Evolutionary conservation across 2,797 vertebrate genomes (phyloP).

Genomic region (Champsocephalus gunnari): DNA sequence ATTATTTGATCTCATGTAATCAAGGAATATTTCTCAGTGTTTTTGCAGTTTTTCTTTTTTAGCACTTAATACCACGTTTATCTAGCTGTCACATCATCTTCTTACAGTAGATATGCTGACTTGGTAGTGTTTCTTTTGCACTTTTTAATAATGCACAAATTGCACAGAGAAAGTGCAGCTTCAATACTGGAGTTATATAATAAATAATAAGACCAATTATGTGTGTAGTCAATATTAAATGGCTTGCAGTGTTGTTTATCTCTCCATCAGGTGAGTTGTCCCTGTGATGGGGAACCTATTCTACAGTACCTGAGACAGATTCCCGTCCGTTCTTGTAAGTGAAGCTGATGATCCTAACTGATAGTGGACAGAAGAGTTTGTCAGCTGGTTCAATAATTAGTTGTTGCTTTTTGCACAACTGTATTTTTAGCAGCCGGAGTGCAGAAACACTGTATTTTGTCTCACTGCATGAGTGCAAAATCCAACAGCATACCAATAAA

Average conservation of each 20-base stretch:
- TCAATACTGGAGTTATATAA: background rate
- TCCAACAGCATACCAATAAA: conserved; percentile 49
- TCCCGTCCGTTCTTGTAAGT: background rate
- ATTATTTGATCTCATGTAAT: too few species aligned
- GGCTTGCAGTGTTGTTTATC: background rate
- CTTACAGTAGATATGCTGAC: background rate
- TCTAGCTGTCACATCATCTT: background rate
- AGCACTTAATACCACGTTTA: background rate
- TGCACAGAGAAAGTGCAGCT: background rate
- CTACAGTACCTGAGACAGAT: background rate
- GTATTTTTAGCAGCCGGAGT: conserved; percentile 62
- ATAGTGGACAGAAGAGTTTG: conserved; percentile 17
- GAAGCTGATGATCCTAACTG: background rate
- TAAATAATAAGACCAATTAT: background rate
- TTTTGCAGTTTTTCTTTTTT: background rate
- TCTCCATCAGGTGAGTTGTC: background rate
- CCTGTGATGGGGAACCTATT: background rate
- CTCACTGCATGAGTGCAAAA: conserved; percentile 56
- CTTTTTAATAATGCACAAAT: background rate
- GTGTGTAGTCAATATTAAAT: background rate
- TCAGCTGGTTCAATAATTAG: conserved; percentile 40
- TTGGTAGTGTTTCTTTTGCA: background rate
- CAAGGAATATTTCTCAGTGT: too few species aligned
- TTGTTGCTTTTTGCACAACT: conserved; percentile 42
- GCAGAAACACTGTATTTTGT: conserved; percentile 49